Percentiles rank a stretch among this genome's conserved stretches.
phyloP scores from a whole-genome alignment of 1,140 invertebrate genomes.

The Drosophila teissieri region DNA sequence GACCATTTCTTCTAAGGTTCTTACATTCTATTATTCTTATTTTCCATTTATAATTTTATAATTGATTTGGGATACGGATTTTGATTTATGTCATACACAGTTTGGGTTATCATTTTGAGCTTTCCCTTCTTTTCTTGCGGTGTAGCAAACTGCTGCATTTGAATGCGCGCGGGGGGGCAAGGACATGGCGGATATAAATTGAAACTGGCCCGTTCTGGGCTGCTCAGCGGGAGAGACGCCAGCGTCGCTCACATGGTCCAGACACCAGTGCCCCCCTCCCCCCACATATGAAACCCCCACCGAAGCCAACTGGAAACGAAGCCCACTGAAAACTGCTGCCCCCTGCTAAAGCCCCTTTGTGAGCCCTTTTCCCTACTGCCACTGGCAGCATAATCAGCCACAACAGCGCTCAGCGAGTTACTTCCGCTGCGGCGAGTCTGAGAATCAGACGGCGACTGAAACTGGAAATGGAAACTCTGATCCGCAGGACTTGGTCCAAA shows the following conservation, averaged over 20 bases:
- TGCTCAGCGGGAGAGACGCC: conserved; percentile 54
- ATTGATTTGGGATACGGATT: no score
- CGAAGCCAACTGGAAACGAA: neutral
- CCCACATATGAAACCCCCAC: neutral
- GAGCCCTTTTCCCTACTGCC: conserved; percentile 24
- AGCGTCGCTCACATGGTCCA: conserved; percentile 45
- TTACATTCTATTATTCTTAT: no score
- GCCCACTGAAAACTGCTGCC: neutral
- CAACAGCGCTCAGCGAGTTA: conserved; percentile 82
- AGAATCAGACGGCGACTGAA: conserved; percentile 17
- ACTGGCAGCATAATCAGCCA: conserved; percentile 82
- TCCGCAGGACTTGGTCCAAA: conserved; percentile 34
- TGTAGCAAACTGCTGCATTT: conserved; percentile 34
- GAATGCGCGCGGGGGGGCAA: conserved; percentile 50
- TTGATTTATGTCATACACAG: neutral
- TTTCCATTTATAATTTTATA: no score
- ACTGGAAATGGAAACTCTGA: conserved; percentile 3
- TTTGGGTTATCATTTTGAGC: no score
- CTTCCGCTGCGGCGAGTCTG: conserved; percentile 80
- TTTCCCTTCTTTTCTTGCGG: conserved; percentile 5
- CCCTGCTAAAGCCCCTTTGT: neutral
- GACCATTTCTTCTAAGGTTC: no score
- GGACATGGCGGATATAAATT: conserved; percentile 55
- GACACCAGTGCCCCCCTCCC: conserved; percentile 4
- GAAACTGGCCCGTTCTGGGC: conserved; percentile 50